Evolutionary conservation across 2,888 invertebrate genomes (phyloP), one percentile per base, ranked within the genome.

Genomic region (Brachylomia viminalis): DNA sequence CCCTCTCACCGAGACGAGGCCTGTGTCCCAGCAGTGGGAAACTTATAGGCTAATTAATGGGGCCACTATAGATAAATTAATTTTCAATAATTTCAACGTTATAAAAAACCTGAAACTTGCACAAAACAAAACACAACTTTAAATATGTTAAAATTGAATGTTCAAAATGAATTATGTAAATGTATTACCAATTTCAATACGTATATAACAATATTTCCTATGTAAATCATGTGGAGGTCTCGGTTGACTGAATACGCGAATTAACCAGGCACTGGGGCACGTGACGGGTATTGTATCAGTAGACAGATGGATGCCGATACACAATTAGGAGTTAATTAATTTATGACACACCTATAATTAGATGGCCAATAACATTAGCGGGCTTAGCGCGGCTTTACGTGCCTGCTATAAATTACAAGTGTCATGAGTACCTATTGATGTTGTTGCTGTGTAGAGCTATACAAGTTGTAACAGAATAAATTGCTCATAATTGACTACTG

Each of bases 291-390:
- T 87, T 83, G 82, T 84, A 81, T 68, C 79, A 75, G 69, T 72
- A 82, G 85, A 91, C 92, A 92, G 91, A 93, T 90, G 92, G 91
- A 91, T 90, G 86, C 90, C 90, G 87, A 91, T 91, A 90, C 90
- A 87, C 92, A 93, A 94, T 95, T 94, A 93, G 91, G 89, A 91
- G 92, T 93, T 95, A 95, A 95, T 95, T 94, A 95, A 95, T 95
- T 93, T 95, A 95, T 92, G 93, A 92, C 90, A 89, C 87, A 87
- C 83, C 89, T 89, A 91, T 94, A 94, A 95, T 94, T 93, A 92
- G 91, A 93, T 93, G 89, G 89, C 91, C 91, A 91, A 92, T 94
- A 91, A 90, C 90, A 92, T 91, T 90, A 90, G 86, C 85, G 67
- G 83, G 80, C 79, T 93, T 93, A 92, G 87, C 90, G 87, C 87